Base-by-base conservation (phyloP, 2,113 vertebrate genomes). In the Megaceryle maxima region DNA sequence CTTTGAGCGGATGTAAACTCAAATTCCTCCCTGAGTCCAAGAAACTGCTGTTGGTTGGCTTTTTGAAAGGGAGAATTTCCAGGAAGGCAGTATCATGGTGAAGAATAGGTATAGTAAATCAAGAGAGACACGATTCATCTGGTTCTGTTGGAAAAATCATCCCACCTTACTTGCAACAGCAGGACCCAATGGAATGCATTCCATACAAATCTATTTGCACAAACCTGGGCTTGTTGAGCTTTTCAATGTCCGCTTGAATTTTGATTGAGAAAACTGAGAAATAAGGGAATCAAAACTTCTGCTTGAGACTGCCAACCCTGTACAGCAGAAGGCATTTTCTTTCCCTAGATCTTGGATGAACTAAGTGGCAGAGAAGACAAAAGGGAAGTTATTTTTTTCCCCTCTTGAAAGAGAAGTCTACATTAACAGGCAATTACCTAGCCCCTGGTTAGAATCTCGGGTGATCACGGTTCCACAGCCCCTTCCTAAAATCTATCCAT, bases 261-360 rank as follows among this genome's bases (percentile, higher is more conserved):
- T 69, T 55, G 16, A 3, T 41, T 39, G 29, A 78, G 31, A 90
- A 90, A 63, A 3, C 35, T 39, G 29, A 78, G 31, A 90, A 90
- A 63, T 10, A 33, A 68, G 3, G 22, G 4, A 87, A 69, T 75
- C 44, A 35, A 75, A 69, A 24, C 26, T 33, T 25, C 57, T 25
- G 7, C 17, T 57, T 43, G 26, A n/a, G 51, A 48, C 18, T 60
- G 39, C 26, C 60, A 87, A 69, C 2, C 6, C 48, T 68, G 4
- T 11, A 37, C 0, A 1, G 74, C 6, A 9, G 3, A 17, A 72
- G 9, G n/a, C 7, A 22, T 29, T 59, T 75, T 57, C 33, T 51
- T 70, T 41, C 37, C 22, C 8, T 25, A 46, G 12, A 35, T 70
- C 25, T 46, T 81, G 44, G 25, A 59, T 53, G 9, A 93, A 22